phyloP scores from a whole-genome alignment of 2,888 invertebrate species.

The Aporophyla lueneburgensis region DNA sequence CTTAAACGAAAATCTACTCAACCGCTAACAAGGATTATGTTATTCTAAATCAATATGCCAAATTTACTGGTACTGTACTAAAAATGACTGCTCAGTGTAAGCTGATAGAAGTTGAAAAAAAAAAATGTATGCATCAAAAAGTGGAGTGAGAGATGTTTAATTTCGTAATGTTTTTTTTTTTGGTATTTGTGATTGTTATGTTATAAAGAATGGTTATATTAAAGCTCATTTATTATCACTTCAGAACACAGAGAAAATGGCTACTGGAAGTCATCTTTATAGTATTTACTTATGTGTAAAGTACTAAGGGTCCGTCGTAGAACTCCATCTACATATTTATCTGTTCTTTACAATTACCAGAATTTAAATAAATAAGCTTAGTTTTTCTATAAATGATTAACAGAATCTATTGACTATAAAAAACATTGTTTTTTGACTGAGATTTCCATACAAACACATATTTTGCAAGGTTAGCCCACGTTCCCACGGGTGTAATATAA shows the following conservation, averaged over 20 bases:
- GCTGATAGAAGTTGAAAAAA: background rate
- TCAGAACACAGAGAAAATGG: slow-evolving; percentile 14
- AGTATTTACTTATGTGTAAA: background rate
- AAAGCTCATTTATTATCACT: slow-evolving; percentile 5
- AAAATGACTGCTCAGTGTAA: slow-evolving; percentile 21
- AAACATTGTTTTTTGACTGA: background rate
- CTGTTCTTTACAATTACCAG: slow-evolving; percentile 24
- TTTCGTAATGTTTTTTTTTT: slow-evolving; percentile 23
- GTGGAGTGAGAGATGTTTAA: slow-evolving; percentile 1
- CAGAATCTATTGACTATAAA: slow-evolving; percentile 4
- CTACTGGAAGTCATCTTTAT: slow-evolving; percentile 17
- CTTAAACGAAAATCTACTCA: background rate
- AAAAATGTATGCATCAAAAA: background rate
- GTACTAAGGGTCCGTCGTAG: slow-evolving; percentile 14
- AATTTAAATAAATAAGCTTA: background rate
- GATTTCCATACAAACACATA: background rate
- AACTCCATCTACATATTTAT: slow-evolving; percentile 17
- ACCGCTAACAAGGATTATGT: background rate
- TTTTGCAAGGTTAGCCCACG: background rate
- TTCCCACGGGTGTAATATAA: too few species aligned
- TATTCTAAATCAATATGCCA: background rate
- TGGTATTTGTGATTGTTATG: slow-evolving; percentile 21
- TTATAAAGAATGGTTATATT: background rate
- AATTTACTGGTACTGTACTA: slow-evolving; percentile 12
- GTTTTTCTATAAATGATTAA: slow-evolving; percentile 1